Conservation (phyloP, 2,888 invertebrate genomes). For the Phortica magna region DNA sequence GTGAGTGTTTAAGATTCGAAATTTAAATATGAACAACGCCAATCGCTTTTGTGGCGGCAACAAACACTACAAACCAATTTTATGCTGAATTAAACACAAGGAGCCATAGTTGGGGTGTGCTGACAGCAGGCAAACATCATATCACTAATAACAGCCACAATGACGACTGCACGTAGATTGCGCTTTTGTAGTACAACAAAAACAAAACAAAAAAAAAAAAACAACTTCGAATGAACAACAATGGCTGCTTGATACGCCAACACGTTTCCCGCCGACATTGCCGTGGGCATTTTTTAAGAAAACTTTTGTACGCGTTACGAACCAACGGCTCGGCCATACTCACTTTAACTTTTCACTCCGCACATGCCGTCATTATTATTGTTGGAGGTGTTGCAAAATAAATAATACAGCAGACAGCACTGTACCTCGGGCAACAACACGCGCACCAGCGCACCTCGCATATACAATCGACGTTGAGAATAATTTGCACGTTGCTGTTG, state of each 20-base stretch:
- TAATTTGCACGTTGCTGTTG: not conserved
- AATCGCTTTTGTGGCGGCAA: constrained; percentile 52
- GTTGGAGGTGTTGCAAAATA: constrained; percentile 34
- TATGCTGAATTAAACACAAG: constrained; percentile 74
- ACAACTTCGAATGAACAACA: constrained; percentile 21
- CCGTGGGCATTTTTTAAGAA: constrained; percentile 64
- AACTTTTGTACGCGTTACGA: constrained; percentile 58
- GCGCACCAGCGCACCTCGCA: constrained; percentile 31
- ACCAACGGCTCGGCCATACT: constrained; percentile 9
- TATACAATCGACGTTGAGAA: not conserved
- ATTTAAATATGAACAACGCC: constrained; percentile 43
- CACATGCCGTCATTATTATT: constrained; percentile 25
- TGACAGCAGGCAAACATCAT: constrained; percentile 68
- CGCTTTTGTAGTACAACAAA: constrained; percentile 54
- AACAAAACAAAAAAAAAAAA: not conserved
- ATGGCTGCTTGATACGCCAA: constrained; percentile 29
- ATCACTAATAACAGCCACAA: constrained; percentile 48
- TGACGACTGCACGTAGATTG: constrained; percentile 64
- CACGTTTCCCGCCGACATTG: constrained; percentile 52
- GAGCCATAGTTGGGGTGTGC: constrained; percentile 77
- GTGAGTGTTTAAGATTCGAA: not conserved
- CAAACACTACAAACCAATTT: constrained; percentile 75
- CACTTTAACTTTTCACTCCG: not conserved
- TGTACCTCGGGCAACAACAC: constrained; percentile 68
- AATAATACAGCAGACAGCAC: constrained; percentile 37